Evolutionary conservation across 2,888 invertebrate genomes (phyloP).

Genomic region (Caenorhabditis uteleia): DNA sequence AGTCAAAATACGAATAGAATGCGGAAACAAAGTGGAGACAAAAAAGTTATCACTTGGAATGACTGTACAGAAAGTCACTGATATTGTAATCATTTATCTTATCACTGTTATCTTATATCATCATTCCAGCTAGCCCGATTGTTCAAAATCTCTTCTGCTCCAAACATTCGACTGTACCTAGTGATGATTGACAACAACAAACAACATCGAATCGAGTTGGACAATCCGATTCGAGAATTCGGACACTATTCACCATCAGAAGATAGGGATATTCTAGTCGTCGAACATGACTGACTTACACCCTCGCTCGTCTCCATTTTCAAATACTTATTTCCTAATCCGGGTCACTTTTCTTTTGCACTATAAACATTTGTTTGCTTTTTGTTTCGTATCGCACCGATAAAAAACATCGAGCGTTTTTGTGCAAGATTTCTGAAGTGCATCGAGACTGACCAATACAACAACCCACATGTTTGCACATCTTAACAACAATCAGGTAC

Average conservation of each 20-base stretch:
- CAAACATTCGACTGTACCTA: conserved; percentile 23
- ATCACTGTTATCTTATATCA: not conserved
- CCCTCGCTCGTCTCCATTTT: too few species aligned
- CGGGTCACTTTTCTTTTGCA: too few species aligned
- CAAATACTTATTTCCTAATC: too few species aligned
- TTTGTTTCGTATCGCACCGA: too few species aligned
- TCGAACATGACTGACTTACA: conserved; percentile 34
- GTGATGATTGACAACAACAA: conserved; percentile 31
- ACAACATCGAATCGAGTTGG: conserved; percentile 41
- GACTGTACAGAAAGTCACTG: conserved; percentile 40
- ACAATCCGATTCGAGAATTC: conserved; percentile 42
- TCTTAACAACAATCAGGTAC: too few species aligned
- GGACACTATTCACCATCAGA: conserved; percentile 47
- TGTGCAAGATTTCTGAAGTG: too few species aligned
- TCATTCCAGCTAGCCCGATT: conserved; percentile 37
- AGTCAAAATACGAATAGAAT: conserved; percentile 32
- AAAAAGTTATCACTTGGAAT: conserved; percentile 27
- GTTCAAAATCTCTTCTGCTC: conserved; percentile 22
- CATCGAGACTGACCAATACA: too few species aligned
- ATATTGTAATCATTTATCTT: conserved; percentile 27
- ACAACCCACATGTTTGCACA: too few species aligned
- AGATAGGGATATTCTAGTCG: conserved; percentile 36
- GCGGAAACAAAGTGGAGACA: conserved; percentile 27
- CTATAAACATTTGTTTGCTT: too few species aligned
- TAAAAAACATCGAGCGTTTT: too few species aligned